A percentile compares a stretch with the other conserved stretches of the same genome.
These are phyloP conservation scores for Cephonodes hylas DNA, from an alignment of 2,888 invertebrate genomes.

Conservation along the genomic window DNA sequence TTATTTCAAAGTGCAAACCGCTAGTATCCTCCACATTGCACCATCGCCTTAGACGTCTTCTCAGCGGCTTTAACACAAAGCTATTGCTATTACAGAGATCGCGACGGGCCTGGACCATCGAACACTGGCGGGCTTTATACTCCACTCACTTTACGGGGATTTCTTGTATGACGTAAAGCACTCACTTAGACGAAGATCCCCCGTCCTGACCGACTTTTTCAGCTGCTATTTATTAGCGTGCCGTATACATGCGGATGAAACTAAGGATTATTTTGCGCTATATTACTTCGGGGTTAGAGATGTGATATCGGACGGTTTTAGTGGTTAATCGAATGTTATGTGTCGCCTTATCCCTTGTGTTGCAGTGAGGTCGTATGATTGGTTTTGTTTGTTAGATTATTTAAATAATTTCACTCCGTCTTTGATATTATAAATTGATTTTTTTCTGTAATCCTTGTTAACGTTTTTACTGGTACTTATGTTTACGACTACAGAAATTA, in stretches of 20 bases:
- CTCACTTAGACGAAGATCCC: constrained; percentile 66
- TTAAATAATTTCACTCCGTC: too few species aligned
- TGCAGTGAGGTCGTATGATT: not conserved
- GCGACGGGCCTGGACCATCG: constrained; percentile 71
- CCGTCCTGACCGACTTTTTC: constrained; percentile 73
- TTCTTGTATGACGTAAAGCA: constrained; percentile 81
- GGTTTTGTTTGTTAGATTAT: not conserved
- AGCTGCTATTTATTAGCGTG: constrained; percentile 73
- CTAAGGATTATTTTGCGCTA: constrained; percentile 52
- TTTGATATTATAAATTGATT: too few species aligned
- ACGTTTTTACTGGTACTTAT: too few species aligned
- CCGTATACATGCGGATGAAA: constrained; percentile 65
- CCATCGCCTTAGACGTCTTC: constrained; percentile 67
- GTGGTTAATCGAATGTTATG: not conserved
- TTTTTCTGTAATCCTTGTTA: too few species aligned
- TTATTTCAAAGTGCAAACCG: not conserved
- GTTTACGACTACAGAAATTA: too few species aligned
- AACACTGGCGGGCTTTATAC: constrained; percentile 69
- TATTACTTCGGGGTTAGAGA: not conserved
- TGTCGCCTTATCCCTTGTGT: too few species aligned
- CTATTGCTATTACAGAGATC: constrained; percentile 80
- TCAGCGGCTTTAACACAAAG: constrained; percentile 78
- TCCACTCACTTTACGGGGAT: constrained; percentile 79
- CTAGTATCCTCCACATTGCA: constrained; percentile 37
- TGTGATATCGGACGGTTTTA: not conserved